phyloP scores from a whole-genome alignment of 2,113 vertebrate species.

The Mormyrus iriodes region DNA sequence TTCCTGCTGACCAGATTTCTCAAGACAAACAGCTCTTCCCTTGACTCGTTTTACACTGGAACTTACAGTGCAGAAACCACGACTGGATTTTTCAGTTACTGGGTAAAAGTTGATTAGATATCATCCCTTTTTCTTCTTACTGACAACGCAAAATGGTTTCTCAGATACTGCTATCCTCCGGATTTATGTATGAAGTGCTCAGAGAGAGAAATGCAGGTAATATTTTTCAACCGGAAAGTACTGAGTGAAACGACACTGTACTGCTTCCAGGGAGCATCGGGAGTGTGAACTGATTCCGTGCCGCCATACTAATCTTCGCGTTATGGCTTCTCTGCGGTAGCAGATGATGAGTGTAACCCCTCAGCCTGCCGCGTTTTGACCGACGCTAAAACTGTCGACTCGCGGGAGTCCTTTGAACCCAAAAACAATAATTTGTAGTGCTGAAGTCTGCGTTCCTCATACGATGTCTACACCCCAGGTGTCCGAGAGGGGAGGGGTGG shows the following conservation, averaged over 20 bases:
- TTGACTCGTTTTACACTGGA: conserved; percentile 28
- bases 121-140: background rate
- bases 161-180: background rate
- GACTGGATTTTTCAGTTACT: background rate
- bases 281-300: background rate
- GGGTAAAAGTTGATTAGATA: conserved; percentile 3
- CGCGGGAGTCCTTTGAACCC: conserved; percentile 18
- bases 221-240: background rate
- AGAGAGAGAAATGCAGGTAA: background rate
- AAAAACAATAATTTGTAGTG: background rate
- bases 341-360: background rate
- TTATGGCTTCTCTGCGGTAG: background rate
- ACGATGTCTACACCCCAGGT: conserved; percentile 39
- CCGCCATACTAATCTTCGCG: background rate
- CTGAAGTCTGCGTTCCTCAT: background rate
- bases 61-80: conserved; percentile 29
- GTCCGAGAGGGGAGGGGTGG: conserved; percentile 28
- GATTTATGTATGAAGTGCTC: background rate
- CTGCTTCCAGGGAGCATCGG: background rate
- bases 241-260: background rate
- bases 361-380: background rate
- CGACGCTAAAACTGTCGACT: conserved; percentile 12
- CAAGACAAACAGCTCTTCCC: conserved; percentile 37
- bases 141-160: background rate
- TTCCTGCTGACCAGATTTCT: conserved; percentile 28